phyloP scores from a whole-genome alignment of 2,888 invertebrate species.

The Xylophagus ater region DNA sequence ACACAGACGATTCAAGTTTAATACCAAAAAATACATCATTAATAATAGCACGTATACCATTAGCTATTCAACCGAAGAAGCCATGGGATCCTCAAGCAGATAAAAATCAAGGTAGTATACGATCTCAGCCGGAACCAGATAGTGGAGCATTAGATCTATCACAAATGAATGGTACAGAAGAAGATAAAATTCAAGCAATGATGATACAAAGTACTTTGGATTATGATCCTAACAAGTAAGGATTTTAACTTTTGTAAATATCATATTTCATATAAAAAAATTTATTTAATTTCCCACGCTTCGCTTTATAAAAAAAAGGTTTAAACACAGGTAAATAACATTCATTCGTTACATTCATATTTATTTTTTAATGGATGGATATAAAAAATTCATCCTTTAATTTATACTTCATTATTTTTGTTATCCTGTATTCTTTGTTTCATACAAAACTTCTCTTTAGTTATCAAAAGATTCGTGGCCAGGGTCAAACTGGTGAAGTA shows the following conservation, averaged over 20 bases:
- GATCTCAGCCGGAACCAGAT: conserved; percentile 40
- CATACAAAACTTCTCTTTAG: conserved; percentile 43
- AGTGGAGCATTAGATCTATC: conserved; percentile 68
- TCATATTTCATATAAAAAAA: conserved; percentile 10
- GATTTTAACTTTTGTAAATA: conserved; percentile 15
- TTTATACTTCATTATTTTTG: background rate
- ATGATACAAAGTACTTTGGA: conserved; percentile 94
- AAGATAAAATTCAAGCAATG: conserved; percentile 96
- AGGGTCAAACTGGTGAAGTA: conserved; percentile 79
- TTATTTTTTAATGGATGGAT: background rate
- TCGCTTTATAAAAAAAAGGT: conserved; percentile 14
- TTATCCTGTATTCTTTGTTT: conserved; percentile 1
- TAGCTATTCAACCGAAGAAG: conserved; percentile 66
- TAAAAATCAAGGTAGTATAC: conserved; percentile 24
- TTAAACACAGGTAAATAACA: conserved; percentile 15
- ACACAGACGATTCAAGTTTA: conserved; percentile 77
- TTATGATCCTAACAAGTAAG: conserved; percentile 95
- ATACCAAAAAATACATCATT: conserved; percentile 97
- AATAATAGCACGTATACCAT: conserved; percentile 85
- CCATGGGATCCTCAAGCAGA: conserved; percentile 52
- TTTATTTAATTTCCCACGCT: conserved; percentile 7
- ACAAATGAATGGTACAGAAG: conserved; percentile 86
- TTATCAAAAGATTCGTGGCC: conserved; percentile 78
- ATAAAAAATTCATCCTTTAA: background rate
- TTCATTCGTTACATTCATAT: background rate